Evolutionary conservation across 2,888 invertebrate species (phyloP), one percentile per base, ranked within the genome.

Genomic region (Anorthoa munda): DNA sequence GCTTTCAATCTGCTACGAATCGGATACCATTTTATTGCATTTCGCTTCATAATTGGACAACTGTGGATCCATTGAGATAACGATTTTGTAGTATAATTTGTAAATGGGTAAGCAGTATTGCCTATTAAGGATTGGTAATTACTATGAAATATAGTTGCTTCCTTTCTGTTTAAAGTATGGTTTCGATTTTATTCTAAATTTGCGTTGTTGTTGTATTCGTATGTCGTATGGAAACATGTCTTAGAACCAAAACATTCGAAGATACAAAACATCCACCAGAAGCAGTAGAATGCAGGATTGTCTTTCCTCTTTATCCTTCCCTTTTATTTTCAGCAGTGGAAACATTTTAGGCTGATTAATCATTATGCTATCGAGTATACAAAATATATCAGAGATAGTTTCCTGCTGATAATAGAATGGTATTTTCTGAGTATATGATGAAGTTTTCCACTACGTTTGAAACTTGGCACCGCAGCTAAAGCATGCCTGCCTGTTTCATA

Each of bases 21-120:
- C 66, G 65, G 65, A 48, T 71, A 77, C 69, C 76, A 75, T 83
- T 86, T 86, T 86, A 81, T 86, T 78, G 66, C 75, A 85, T 75
- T 67, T 75, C 63, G 61, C 31, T 79, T 67, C 51, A 58, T 79
- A 72, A 82, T 86, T 84, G 86, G 69, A 82, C 48, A 63, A 64
- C 75, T 76, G 77, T 70, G 63, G 50, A 75, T 67, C 58, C 18
- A 63, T 53, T 61, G 55, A 51, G 73, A 68, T 68, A 61, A 71
- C 21, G 18, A 56, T 48, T 64, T 59, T 39, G 58, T 56, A 53
- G 58, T 72, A 61, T 67, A 80, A 71, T 72, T 66, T 72, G n/a
- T 61, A 18, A 66, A 59, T 12, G 0, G 5, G 0, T 65, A 18
- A 53, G 63, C 50, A 59, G 51, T 73, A 51, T 58, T 50, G 59